A percentile compares a stretch with the other conserved stretches of the same genome.
These are phyloP conservation scores for Lutraria lutraria DNA, from an alignment of 2,888 invertebrate species.

Conservation along the genomic window DNA sequence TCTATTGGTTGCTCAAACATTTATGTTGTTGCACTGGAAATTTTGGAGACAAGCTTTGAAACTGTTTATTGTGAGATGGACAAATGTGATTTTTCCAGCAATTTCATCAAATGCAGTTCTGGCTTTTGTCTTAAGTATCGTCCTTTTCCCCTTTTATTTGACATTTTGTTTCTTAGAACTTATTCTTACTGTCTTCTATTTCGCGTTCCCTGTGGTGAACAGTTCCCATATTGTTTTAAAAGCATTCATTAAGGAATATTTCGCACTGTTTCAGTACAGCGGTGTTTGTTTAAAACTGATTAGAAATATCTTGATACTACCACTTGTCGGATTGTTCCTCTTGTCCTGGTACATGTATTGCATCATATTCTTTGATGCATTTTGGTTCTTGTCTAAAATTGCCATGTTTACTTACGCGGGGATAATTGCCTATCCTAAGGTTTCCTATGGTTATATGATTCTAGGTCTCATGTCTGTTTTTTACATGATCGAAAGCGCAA, in stretches of 20 bases:
- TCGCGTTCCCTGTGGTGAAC: conserved; percentile 53
- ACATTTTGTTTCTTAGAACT: conserved; percentile 47
- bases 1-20: conserved; percentile 14
- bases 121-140: not conserved
- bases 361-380: conserved; percentile 60
- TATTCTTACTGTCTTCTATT: conserved; percentile 43
- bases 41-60: conserved; percentile 28
- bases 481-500: conserved; percentile 55
- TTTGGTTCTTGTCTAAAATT: conserved; percentile 61
- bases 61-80: conserved; percentile 28
- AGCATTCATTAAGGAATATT: conserved; percentile 24
- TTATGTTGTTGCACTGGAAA: conserved; percentile 19
- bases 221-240: conserved; percentile 49
- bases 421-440: conserved; percentile 58
- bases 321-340: conserved; percentile 31
- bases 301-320: conserved; percentile 6
- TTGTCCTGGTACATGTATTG: conserved; percentile 64
- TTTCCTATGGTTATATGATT: conserved; percentile 58
- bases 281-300: not conserved
- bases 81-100: not conserved
- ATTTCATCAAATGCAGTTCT: not conserved
- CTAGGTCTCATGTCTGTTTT: conserved; percentile 55
- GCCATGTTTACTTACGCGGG: conserved; percentile 61
- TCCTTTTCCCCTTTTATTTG: conserved; percentile 34
- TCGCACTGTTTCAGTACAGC: not conserved